phyloP scores from a whole-genome alignment of 2,113 vertebrate species.

The Ameiurus melas region DNA sequence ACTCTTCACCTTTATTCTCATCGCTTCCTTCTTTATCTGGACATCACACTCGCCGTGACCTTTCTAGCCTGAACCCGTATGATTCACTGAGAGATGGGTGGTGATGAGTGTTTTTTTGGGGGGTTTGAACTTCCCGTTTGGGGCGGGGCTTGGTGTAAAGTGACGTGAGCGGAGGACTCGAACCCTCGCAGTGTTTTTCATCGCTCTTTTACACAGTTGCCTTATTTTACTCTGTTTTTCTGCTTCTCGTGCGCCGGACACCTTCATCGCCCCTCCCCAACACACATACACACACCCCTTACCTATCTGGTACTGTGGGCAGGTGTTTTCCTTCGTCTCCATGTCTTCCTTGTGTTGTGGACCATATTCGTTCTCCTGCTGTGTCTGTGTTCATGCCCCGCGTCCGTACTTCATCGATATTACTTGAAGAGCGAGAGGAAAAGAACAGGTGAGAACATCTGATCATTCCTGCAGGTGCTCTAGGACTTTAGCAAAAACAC shows the following conservation, averaged over 20 bases:
- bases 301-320: background rate
- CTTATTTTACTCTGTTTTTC: constrained; percentile 72
- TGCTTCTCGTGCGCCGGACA: constrained; percentile 64
- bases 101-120: constrained; percentile 51
- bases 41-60: background rate
- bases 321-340: background rate
- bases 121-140: constrained; percentile 55
- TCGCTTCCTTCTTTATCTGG: background rate
- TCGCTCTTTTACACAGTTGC: constrained; percentile 62
- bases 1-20: constrained; percentile 37
- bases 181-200: background rate
- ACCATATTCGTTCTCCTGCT: background rate
- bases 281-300: background rate
- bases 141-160: constrained; percentile 32
- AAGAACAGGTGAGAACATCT: constrained; percentile 14
- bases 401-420: constrained; percentile 57
- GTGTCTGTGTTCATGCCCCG: constrained; percentile 43
- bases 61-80: constrained; percentile 16
- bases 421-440: constrained; percentile 69
- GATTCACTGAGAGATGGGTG: constrained; percentile 53
- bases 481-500: background rate
- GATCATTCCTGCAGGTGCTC: constrained; percentile 1
- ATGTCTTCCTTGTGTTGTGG: constrained; percentile 7
- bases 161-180: constrained; percentile 34
- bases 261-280: constrained; percentile 42